phyloP scores from a whole-genome alignment of 2,797 vertebrate species.

The Oreonectes daqikongensis region DNA sequence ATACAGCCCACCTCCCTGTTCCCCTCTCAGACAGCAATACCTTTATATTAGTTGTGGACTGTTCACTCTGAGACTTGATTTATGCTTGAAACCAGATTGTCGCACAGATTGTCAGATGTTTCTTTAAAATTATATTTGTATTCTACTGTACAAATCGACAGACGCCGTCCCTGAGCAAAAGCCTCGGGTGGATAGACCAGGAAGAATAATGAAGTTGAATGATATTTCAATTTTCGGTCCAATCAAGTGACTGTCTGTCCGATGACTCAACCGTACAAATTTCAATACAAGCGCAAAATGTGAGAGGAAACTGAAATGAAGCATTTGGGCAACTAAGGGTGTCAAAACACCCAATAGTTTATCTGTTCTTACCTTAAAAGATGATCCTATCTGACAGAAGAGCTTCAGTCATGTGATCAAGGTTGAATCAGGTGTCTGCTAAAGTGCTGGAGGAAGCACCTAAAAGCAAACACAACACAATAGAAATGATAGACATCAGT shows the following conservation, averaged over 20 bases:
- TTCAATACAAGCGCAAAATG: slow-evolving; percentile 42
- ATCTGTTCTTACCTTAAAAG: slow-evolving; percentile 51
- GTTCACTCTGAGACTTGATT: slow-evolving; percentile 34
- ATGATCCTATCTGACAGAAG: slow-evolving; percentile 32
- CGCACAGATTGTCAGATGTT: slow-evolving; percentile 30
- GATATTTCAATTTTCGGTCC: slow-evolving; percentile 53
- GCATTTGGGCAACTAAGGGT: background rate
- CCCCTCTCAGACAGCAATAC: slow-evolving; percentile 22
- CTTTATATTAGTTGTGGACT: slow-evolving; percentile 27
- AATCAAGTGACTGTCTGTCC: slow-evolving; percentile 52
- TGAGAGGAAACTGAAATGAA: slow-evolving; percentile 42
- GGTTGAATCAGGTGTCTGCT: slow-evolving; percentile 10
- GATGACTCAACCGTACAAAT: slow-evolving; percentile 45
- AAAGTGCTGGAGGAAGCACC: slow-evolving; percentile 49
- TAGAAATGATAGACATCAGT: too few relatives aligned
- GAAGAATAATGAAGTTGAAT: slow-evolving; percentile 51
- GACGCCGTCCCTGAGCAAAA: slow-evolving; percentile 16
- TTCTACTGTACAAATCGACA: slow-evolving; percentile 30
- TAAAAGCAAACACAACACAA: slow-evolving; percentile 53
- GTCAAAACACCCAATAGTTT: background rate
- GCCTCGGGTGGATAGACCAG: slow-evolving; percentile 37
- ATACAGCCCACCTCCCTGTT: background rate
- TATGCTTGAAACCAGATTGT: slow-evolving; percentile 38
- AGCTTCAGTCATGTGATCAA: slow-evolving; percentile 13
- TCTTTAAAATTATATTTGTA: slow-evolving; percentile 36